Evolutionary conservation across 1,140 invertebrate species (phyloP), one percentile per base, ranked within the genome.

Genomic region (Pseudomyrmex flavicornis): DNA sequence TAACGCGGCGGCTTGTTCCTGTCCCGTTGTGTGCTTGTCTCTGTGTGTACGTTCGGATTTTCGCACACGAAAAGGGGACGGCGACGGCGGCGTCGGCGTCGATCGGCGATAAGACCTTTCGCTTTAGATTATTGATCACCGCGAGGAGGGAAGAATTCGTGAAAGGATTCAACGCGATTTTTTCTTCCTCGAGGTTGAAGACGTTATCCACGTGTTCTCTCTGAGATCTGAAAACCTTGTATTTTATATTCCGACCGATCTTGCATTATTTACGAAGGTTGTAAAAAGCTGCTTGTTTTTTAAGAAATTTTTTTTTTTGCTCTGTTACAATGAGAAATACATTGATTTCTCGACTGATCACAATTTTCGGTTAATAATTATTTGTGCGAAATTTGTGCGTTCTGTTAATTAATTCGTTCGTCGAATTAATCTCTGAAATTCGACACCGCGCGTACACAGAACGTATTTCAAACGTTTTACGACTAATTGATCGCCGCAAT

Each of bases 41-140:
- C n/a, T 15, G 5, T 9, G 54, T 56, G 52, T 59, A 7, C 46
- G 10, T 46, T 52, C 12, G 74, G 69, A 54, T 82, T 82, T 62
- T 72, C 56, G 48, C 58, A 22, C 12, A 50, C 15, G 5, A 35
- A 35, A 35, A 0, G 35, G 35, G 35, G 35, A 35, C 35, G 35
- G 5, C 35, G 35, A 35, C 46, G 10, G 3, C 26, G n/a, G 35
- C 10, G 12, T 17, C 15, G 35, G 8, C 15, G 26, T 52, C 69
- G 58, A 74, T 44, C n/a, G 20, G 13, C 22, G 13, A 22, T 46
- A 54, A 20, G 17, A n/a, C 17, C 15, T 54, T 52, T 35, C 69
- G 46, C 59, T 69, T 59, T 50, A 44, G 50, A 52, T 75, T 75
- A 75, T 82, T 75, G 50, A 82, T 75, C 26, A 52, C 10, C n/a